Base-by-base conservation (phyloP, 2,797 vertebrate genomes). In the Ceryle rudis region DNA sequence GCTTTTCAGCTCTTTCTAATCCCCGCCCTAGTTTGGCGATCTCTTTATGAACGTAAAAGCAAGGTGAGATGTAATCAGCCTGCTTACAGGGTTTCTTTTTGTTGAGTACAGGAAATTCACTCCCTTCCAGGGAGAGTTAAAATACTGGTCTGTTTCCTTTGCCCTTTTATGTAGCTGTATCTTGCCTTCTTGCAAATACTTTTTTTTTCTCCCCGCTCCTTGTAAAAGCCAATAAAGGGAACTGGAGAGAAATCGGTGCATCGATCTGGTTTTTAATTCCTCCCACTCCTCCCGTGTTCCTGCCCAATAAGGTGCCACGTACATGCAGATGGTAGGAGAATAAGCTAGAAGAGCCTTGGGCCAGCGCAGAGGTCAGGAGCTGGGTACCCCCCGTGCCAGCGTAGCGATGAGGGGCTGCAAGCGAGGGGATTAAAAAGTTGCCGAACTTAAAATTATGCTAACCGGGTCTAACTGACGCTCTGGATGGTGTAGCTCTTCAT, bases 1-100 rank as follows among this genome's bases (percentile, higher is more conserved):
- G 69, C 25, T 1, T 47, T 77, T 41, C 71, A 12, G 35, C 75
- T 44, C 65, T 54, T 87, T 22, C 64, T 91, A 83, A 87, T 85
- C 79, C 61, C 2, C 49, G 78, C 67, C 81, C 81, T 77, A 12
- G 5, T 86, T 78, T 78, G 84, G 71, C 67, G 79, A 85, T 54
- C 67, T 66, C 81, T 87, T 81, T 11, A 39, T 41, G 89, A 85
- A 71, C 60, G 74, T 41, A 72, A 69, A 95, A 93, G 89, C 74
- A 61, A 94, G 78, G 86, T 57, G 78, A 87, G 90, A 78, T 85
- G 14, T 7, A 46, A 83, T 95, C 95, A 91, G 46, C 61, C 57
- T n/a, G 16, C 23, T 6, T 14, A 42, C 37, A 47, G 20, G 16
- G 29, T 55, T 55, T 37, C 42, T 77, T 58, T 82, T 15, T 42